phyloP scores from a whole-genome alignment of 2,113 vertebrate genomes.

The Actinemys pallida region DNA sequence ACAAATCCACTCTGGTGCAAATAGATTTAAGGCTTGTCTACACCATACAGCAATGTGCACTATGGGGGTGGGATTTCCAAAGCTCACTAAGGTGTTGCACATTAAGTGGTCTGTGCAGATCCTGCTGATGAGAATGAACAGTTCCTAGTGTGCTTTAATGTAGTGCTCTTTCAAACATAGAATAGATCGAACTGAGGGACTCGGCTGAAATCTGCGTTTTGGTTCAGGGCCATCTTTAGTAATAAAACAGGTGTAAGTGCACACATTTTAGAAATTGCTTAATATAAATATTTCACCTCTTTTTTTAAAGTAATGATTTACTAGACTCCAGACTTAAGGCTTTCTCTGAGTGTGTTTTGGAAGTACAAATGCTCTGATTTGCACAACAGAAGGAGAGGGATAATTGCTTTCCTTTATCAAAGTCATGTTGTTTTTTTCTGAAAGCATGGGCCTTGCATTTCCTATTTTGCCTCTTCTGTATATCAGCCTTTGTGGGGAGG shows the following conservation, averaged over 20 bases:
- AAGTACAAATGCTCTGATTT: conserved; percentile 7
- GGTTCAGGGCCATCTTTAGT: not conserved
- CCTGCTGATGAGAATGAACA: not conserved
- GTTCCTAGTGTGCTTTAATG: not conserved
- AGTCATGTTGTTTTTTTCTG: conserved; percentile 48
- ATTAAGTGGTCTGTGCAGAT: not conserved
- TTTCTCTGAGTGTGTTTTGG: conserved; percentile 12
- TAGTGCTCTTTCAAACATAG: not conserved
- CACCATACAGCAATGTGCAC: not conserved
- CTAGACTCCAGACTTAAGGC: conserved; percentile 25
- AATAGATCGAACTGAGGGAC: not conserved
- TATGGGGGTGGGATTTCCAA: not conserved
- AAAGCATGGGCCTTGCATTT: conserved; percentile 17
- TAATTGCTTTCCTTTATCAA: conserved; percentile 10
- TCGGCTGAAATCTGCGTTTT: not conserved
- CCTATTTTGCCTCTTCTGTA: not conserved
- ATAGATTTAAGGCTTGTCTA: not conserved
- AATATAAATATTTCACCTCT: not conserved
- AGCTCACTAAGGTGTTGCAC: not conserved
- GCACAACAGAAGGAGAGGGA: not conserved
- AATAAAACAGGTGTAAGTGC: not conserved
- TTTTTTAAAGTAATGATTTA: not conserved
- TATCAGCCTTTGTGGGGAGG: conserved; percentile 6
- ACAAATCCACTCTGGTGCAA: not conserved
- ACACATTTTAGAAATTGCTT: not conserved